Percentiles rank a stretch among this genome's conserved stretches.
Conservation (phyloP, 1,140 invertebrate species). For the Halictus rubicundus region DNA sequence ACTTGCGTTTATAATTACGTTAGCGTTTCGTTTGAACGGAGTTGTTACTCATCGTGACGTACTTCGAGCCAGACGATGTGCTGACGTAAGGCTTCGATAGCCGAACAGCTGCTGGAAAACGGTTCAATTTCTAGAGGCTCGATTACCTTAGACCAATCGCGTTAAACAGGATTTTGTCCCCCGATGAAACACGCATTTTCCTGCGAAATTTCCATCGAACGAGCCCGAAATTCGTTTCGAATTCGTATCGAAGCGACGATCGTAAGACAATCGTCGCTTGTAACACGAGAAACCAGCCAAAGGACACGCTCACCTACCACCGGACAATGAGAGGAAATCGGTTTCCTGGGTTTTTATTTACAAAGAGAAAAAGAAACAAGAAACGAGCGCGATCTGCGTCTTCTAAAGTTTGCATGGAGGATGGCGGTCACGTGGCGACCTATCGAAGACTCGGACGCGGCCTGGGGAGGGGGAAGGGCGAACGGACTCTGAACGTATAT, state of each 20-base stretch:
- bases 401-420: slow-evolving; percentile 39
- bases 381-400: not conserved
- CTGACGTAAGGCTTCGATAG: slow-evolving; percentile 21
- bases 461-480: not conserved
- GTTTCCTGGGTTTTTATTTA: slow-evolving; percentile 7
- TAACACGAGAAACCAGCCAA: not conserved
- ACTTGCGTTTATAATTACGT: slow-evolving; percentile 1
- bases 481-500: slow-evolving; percentile 54
- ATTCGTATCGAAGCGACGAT: not conserved
- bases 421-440: slow-evolving; percentile 54
- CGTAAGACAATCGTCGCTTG: not conserved
- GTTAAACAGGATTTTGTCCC: not conserved
- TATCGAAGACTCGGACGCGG: not conserved
- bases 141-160: slow-evolving; percentile 28
- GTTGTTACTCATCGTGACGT: slow-evolving; percentile 41
- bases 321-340: not conserved
- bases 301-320: not conserved
- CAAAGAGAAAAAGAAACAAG: not conserved
- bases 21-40: not conserved
- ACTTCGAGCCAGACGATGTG: not conserved
- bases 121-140: slow-evolving; percentile 19
- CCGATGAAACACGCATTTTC: not conserved
- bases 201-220: no score
- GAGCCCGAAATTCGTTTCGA: no score
- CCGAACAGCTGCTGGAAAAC: slow-evolving; percentile 37